Evolutionary conservation across 2,113 vertebrate species (phyloP).

Genomic region (Tretioscincus oriximinensis): DNA sequence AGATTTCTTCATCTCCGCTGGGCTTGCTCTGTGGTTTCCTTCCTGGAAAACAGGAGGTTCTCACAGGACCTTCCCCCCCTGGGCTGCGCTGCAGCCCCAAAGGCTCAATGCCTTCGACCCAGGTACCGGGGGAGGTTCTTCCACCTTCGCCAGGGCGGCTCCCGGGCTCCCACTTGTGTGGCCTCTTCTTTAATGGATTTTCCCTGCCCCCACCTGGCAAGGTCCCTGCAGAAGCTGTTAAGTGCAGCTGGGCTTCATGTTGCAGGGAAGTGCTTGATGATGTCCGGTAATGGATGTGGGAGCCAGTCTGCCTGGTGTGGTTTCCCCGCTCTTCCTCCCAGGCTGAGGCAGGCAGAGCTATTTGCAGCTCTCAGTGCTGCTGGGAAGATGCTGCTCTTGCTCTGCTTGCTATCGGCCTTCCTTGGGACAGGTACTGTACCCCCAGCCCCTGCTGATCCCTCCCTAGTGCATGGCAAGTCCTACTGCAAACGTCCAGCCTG

Average conservation of each 20-base stretch:
- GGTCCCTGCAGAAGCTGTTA: slow-evolving; percentile 42
- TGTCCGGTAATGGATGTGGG: slow-evolving; percentile 45
- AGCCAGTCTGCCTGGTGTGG: slow-evolving; percentile 53
- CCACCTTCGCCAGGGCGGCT: not conserved
- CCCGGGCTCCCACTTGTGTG: slow-evolving; percentile 28
- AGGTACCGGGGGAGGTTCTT: no score
- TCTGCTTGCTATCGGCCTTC: slow-evolving; percentile 9
- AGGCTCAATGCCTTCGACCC: not conserved
- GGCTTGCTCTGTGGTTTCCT: not conserved
- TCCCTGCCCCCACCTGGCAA: not conserved
- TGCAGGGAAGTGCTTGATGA: slow-evolving; percentile 39
- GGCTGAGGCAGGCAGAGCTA: slow-evolving; percentile 17
- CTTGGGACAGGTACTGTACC: not conserved
- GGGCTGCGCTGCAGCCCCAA: not conserved
- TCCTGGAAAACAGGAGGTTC: not conserved
- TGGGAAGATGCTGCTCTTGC: slow-evolving; percentile 33
- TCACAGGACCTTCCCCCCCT: not conserved
- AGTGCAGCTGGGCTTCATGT: slow-evolving; percentile 58
- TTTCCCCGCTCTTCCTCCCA: slow-evolving; percentile 42
- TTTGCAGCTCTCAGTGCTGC: slow-evolving; percentile 13
- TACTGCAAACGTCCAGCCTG: not conserved
- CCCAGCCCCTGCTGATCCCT: not conserved
- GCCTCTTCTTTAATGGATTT: slow-evolving; percentile 15
- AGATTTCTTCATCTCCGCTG: no score
- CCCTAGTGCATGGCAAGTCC: not conserved